Percentiles rank a stretch among this genome's conserved stretches.
Evolutionary conservation across 1,140 invertebrate genomes (phyloP).

Genomic region (Aphelinus certus): DNA sequence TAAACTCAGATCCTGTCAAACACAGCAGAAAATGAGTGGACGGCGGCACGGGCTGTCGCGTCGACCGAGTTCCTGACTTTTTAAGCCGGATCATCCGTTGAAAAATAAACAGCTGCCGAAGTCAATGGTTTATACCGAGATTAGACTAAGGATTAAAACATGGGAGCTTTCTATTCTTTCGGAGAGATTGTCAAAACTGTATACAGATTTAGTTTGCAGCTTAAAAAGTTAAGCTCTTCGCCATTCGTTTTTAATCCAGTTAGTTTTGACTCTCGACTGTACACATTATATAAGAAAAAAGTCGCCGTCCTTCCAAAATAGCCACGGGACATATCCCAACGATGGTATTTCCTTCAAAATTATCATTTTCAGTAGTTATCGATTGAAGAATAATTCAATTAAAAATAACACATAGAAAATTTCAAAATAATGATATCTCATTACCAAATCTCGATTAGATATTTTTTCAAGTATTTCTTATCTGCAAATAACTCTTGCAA

Average conservation of each 20-base stretch:
- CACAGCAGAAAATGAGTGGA: background rate
- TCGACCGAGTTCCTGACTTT: constrained; percentile 46
- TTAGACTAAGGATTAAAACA: constrained; percentile 31
- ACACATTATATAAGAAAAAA: too few species aligned
- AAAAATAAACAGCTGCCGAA: constrained; percentile 44
- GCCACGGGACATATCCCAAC: too few species aligned
- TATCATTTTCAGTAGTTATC: too few species aligned
- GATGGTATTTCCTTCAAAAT: too few species aligned
- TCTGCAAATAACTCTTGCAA: too few species aligned
- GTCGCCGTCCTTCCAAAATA: too few species aligned
- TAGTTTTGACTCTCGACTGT: background rate
- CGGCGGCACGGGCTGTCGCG: background rate
- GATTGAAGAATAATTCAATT: too few species aligned
- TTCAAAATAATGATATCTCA: too few species aligned
- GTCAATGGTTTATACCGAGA: background rate
- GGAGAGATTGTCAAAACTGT: background rate
- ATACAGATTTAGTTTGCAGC: background rate
- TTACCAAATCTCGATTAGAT: too few species aligned
- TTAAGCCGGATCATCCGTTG: constrained; percentile 51
- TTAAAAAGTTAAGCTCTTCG: constrained; percentile 7
- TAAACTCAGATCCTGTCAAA: background rate
- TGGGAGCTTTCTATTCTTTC: background rate
- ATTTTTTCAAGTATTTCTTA: too few species aligned
- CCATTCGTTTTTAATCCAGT: constrained; percentile 16
- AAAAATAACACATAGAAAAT: too few species aligned